Evolutionary conservation across 2,888 invertebrate species (phyloP), one percentile per base, ranked within the genome.

Genomic region (Hedya salicella): DNA sequence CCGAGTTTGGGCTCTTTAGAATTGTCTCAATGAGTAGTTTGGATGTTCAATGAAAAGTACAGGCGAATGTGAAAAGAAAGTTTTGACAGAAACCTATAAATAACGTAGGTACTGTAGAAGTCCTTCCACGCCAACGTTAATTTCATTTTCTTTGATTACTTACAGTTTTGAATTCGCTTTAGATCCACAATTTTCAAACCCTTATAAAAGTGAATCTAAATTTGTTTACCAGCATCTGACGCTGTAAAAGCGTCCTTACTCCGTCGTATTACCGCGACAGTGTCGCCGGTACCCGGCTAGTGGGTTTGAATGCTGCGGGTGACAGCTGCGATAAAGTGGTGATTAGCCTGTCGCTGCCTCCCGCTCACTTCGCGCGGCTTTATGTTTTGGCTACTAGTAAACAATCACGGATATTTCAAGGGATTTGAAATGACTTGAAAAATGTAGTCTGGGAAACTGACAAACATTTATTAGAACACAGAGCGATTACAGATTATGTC

Each of bases 281-380:
- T 30, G 42, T 32, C 49, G 39, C 42, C 49, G 16, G 52, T 59
- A 59, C 5, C 54, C 36, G 25, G 74, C 63, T 70, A 70, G 75
- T 68, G 73, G 75, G 71, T 81, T 80, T 75, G 81, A 74, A 69
- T 69, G 70, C 82, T 87, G 87, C 70, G 70, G 76, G 57, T 85
- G 88, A 87, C 87, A 88, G 85, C 69, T 71, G 67, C 83, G 87
- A 86, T 86, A 81, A 81, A 85, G 87, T 85, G 85, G 77, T 83
- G 87, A 87, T 88, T 87, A 86, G 88, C 87, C 87, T 77, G 81
- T 82, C 85, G 82, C 87, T 80, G 87, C 83, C 85, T 75, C 71
- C 68, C 74, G 70, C 73, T 74, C 78, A 76, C 76, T 75, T 73
- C 70, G 78, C 75, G 13, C 30, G 48, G 65, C 65, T 65, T 60